Evolutionary conservation across 2,888 invertebrate genomes (phyloP).

Genomic region (Cerastis leucographa): DNA sequence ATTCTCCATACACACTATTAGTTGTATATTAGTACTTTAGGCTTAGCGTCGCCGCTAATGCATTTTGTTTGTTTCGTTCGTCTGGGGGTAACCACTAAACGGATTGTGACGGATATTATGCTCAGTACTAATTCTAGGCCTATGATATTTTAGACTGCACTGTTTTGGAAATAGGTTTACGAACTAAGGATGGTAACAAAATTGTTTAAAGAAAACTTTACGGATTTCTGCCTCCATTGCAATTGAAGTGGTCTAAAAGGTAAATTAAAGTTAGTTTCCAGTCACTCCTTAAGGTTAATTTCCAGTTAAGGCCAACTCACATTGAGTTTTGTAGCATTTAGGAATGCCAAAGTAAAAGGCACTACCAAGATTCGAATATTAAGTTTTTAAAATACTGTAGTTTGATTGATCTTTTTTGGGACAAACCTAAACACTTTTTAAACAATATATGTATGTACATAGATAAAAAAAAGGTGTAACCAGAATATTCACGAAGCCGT

Average conservation of each 20-base stretch:
- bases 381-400: neutral
- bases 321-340: neutral
- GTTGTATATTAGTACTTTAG: neutral
- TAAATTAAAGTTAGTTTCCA: too few species aligned
- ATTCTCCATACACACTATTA: neutral
- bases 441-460: neutral
- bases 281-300: neutral
- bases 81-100: conserved; percentile 58
- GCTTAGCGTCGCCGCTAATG: conserved; percentile 53
- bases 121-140: conserved; percentile 27
- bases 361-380: neutral
- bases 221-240: too few species aligned
- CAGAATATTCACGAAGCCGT: too few species aligned
- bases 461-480: too few species aligned
- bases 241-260: neutral
- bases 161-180: conserved; percentile 12
- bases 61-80: conserved; percentile 50
- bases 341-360: neutral
- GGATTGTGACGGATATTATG: conserved; percentile 55
- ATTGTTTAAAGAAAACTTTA: neutral
- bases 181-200: neutral
- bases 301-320: neutral
- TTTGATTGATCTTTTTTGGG: neutral
- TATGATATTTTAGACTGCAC: conserved; percentile 22
- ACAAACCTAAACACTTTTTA: neutral